A percentile compares a stretch with the other conserved stretches of the same genome.
Evolutionary conservation across 2,113 vertebrate species (phyloP).

Genomic region (Ancistrus triradiatus): DNA sequence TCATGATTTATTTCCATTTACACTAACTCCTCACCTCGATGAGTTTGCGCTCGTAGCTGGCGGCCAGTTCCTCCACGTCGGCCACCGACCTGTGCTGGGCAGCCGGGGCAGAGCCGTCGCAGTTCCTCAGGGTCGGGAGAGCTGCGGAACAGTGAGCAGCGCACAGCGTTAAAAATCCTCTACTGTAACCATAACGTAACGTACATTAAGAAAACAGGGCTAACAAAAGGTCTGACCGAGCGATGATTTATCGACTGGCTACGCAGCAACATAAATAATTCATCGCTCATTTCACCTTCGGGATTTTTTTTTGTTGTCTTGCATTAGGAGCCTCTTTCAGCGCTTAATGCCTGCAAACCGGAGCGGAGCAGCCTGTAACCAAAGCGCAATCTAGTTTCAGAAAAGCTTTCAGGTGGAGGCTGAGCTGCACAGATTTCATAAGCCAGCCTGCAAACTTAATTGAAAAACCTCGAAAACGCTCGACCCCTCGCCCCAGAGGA

Average conservation of each 20-base stretch:
- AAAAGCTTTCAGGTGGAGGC: slow-evolving; percentile 37
- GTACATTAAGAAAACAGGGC: not conserved
- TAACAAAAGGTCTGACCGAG: not conserved
- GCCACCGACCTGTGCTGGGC: slow-evolving; percentile 81
- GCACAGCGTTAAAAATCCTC: too few species aligned
- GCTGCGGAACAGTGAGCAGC: slow-evolving; percentile 53
- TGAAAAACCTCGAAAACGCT: slow-evolving; percentile 32
- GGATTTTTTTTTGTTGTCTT: too few species aligned
- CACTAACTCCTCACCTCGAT: slow-evolving; percentile 87
- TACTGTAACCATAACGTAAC: not conserved
- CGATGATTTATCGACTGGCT: too few species aligned
- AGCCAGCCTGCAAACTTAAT: slow-evolving; percentile 51
- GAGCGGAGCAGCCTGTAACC: slow-evolving; percentile 48
- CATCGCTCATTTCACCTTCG: slow-evolving; percentile 2
- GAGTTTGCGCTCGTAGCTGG: slow-evolving; percentile 91
- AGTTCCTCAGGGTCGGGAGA: slow-evolving; percentile 61
- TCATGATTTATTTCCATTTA: too few species aligned
- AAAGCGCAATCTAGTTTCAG: slow-evolving; percentile 54
- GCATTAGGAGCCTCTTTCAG: slow-evolving; percentile 13
- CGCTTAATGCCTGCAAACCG: slow-evolving; percentile 36
- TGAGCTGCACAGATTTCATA: slow-evolving; percentile 28
- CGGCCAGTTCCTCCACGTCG: slow-evolving; percentile 85
- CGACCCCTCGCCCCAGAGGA: slow-evolving; percentile 10
- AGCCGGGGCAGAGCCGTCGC: slow-evolving; percentile 72
- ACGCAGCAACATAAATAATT: slow-evolving; percentile 8